These are phyloP conservation scores for Rhingia rostrata DNA, from an alignment of 2,888 invertebrate species.

Conservation along the genomic window DNA sequence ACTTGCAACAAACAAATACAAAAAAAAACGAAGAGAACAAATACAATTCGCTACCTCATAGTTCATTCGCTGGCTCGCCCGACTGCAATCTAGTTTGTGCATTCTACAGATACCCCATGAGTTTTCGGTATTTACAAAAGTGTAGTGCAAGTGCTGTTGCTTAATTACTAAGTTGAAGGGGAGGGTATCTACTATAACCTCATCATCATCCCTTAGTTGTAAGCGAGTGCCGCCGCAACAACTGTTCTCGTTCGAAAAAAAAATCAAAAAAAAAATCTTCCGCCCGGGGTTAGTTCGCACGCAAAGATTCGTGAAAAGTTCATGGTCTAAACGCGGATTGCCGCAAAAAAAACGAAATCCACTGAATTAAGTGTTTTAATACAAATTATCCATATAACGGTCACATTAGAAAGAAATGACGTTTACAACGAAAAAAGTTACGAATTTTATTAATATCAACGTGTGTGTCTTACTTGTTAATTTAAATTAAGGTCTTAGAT, in stretches of 20 bases:
- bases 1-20: conserved; percentile 5
- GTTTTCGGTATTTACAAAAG: conserved; percentile 31
- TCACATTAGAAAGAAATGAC: conserved; percentile 19
- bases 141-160: conserved; percentile 45
- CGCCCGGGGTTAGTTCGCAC: conserved; percentile 26
- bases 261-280: conserved; percentile 10
- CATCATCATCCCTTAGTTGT: conserved; percentile 58
- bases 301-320: conserved; percentile 21
- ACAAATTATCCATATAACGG: not conserved
- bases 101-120: conserved; percentile 29
- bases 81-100: conserved; percentile 20
- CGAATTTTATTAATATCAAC: not conserved
- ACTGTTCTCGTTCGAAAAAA: conserved; percentile 27
- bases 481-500: conserved; percentile 7
- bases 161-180: conserved; percentile 29
- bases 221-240: conserved; percentile 45
- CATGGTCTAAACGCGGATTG: conserved; percentile 26
- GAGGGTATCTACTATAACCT: conserved; percentile 21
- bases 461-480: not conserved
- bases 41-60: conserved; percentile 37
- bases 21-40: conserved; percentile 13
- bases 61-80: conserved; percentile 43
- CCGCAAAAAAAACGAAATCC: not conserved
- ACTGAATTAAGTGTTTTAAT: not conserved
- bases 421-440: conserved; percentile 4